These are phyloP conservation scores for Hartigia nigra DNA, from an alignment of 2,888 invertebrate species.

Conservation along the genomic window DNA sequence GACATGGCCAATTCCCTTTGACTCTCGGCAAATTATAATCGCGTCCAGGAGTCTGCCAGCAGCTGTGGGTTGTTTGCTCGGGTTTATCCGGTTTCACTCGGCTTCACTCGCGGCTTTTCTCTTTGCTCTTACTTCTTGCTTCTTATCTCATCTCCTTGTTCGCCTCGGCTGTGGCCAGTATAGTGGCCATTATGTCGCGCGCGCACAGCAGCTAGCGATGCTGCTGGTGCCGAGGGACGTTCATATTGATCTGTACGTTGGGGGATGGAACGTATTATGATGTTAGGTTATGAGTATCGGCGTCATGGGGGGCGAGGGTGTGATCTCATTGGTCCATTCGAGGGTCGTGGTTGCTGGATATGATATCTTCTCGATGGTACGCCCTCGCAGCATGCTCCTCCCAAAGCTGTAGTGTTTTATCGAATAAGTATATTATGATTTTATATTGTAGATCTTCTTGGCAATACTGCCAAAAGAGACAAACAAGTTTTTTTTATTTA, in stretches of 20 bases:
- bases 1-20: slow-evolving; percentile 62
- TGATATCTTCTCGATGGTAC: slow-evolving; percentile 59
- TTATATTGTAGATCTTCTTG: background rate
- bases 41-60: slow-evolving; percentile 28
- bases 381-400: slow-evolving; percentile 58
- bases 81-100: background rate
- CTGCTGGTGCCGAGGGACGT: slow-evolving; percentile 4
- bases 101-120: background rate
- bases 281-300: slow-evolving; percentile 37
- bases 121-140: background rate
- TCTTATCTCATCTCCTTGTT: background rate
- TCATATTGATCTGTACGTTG: slow-evolving; percentile 9
- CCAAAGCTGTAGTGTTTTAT: slow-evolving; percentile 29
- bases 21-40: slow-evolving; percentile 60
- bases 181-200: slow-evolving; percentile 20
- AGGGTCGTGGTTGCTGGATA: slow-evolving; percentile 45
- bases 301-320: slow-evolving; percentile 21
- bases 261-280: slow-evolving; percentile 35
- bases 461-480: background rate
- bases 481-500: background rate
- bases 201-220: background rate
- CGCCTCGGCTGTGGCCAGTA: background rate
- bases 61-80: background rate
- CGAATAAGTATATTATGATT: background rate
- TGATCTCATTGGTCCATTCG: slow-evolving; percentile 45